Evolutionary conservation across 1,140 invertebrate species (phyloP).

Genomic region (Carcinoscorpius rotundicauda): DNA sequence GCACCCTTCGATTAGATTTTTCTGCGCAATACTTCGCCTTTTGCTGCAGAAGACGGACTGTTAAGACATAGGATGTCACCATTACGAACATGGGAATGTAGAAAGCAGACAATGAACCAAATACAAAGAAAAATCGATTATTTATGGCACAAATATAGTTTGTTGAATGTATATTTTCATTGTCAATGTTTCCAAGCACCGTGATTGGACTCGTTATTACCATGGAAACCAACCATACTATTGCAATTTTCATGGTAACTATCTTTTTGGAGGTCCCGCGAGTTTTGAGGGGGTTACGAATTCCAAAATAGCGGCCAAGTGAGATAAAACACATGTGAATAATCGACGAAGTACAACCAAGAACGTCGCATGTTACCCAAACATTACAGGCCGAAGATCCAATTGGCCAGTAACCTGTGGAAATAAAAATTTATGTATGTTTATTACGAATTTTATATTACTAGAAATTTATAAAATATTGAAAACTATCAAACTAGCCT

Average conservation of each 20-base stretch:
- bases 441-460: too few relatives aligned
- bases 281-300: conserved; percentile 73
- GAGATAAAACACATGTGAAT: conserved; percentile 97
- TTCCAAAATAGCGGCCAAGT: conserved; percentile 79
- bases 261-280: conserved; percentile 36
- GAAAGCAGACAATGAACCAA: conserved; percentile 86
- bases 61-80: conserved; percentile 83
- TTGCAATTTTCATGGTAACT: conserved; percentile 53
- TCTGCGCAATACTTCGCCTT: conserved; percentile 30
- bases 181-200: conserved; percentile 55
- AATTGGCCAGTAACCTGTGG: conserved; percentile 78
- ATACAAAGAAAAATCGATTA: conserved; percentile 71
- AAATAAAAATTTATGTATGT: too few relatives aligned
- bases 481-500: too few relatives aligned
- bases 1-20: conserved; percentile 12
- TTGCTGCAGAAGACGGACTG: conserved; percentile 59
- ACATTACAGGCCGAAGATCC: conserved; percentile 77
- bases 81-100: conserved; percentile 91
- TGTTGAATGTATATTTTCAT: conserved; percentile 60
- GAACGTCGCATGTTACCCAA: conserved; percentile 87
- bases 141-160: conserved; percentile 65
- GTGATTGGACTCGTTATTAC: conserved; percentile 77
- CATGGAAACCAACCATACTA: conserved; percentile 75
- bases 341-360: conserved; percentile 85
- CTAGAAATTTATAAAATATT: too few relatives aligned